Percentiles rank a stretch among this genome's conserved stretches.
phyloP scores from a whole-genome alignment of 2,888 invertebrate species.

The Stenchaetothrips biformis region DNA sequence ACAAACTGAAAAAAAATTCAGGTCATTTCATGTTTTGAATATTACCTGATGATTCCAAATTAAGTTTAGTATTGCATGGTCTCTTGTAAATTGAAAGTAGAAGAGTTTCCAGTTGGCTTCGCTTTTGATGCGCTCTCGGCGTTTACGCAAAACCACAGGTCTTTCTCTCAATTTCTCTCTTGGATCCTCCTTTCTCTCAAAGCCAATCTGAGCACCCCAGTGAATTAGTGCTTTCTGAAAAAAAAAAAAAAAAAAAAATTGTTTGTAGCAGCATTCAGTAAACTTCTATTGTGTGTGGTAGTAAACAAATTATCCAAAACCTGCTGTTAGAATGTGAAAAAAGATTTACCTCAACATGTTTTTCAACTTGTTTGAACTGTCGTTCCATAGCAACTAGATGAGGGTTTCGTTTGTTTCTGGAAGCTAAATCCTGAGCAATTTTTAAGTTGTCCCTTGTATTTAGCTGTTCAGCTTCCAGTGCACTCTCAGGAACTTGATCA shows the following conservation, averaged over 20 bases:
- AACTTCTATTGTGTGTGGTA: background rate
- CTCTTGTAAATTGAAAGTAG: slow-evolving; percentile 89
- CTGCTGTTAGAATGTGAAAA: background rate
- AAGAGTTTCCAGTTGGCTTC: slow-evolving; percentile 89
- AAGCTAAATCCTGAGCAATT: slow-evolving; percentile 78
- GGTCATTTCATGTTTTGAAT: slow-evolving; percentile 18
- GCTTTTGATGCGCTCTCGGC: slow-evolving; percentile 81
- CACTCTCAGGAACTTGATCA: slow-evolving; percentile 73
- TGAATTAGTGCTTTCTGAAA: slow-evolving; percentile 59
- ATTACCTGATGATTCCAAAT: slow-evolving; percentile 97
- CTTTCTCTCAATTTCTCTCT: slow-evolving; percentile 60
- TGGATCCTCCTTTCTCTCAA: slow-evolving; percentile 52
- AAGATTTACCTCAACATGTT: slow-evolving; percentile 65
- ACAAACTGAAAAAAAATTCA: slow-evolving; percentile 21
- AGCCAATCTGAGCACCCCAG: slow-evolving; percentile 62
- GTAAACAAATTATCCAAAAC: background rate
- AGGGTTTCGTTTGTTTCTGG: slow-evolving; percentile 60
- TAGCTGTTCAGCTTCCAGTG: slow-evolving; percentile 63
- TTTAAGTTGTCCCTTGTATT: slow-evolving; percentile 90
- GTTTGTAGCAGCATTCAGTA: background rate
- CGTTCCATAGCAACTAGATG: slow-evolving; percentile 68
- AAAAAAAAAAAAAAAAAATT: slow-evolving; percentile 29
- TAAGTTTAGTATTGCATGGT: slow-evolving; percentile 92
- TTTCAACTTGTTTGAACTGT: slow-evolving; percentile 72
- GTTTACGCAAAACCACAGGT: slow-evolving; percentile 85